phyloP scores from a whole-genome alignment of 2,797 vertebrate genomes.

The Ptychobarbus kaznakovi region DNA sequence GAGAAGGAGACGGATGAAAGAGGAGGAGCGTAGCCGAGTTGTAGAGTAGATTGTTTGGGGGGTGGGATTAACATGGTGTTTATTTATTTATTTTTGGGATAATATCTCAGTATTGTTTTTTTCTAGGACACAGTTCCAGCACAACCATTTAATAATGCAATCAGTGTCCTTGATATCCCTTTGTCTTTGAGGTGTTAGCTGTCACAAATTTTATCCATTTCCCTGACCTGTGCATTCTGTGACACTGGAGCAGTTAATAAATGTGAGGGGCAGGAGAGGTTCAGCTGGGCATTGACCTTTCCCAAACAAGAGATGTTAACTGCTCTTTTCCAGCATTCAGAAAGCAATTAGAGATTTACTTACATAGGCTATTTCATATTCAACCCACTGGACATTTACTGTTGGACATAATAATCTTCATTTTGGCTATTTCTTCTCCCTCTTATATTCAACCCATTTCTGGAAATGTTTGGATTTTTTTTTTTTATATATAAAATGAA shows the following conservation, averaged over 20 bases:
- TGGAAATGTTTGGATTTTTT: too few species aligned
- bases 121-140: constrained; percentile 15
- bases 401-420: not conserved
- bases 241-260: constrained; percentile 53
- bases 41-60: constrained; percentile 43
- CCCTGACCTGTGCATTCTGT: not conserved
- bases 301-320: constrained; percentile 68
- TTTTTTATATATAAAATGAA: too few species aligned
- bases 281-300: constrained; percentile 41
- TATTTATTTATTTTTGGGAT: constrained; percentile 36
- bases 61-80: constrained; percentile 47
- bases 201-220: constrained; percentile 28
- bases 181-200: constrained; percentile 18
- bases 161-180: constrained; percentile 35
- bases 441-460: too few species aligned
- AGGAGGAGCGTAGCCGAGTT: constrained; percentile 47
- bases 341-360: constrained; percentile 55
- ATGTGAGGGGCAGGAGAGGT: constrained; percentile 42
- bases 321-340: constrained; percentile 65
- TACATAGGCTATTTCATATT: constrained; percentile 36
- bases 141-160: constrained; percentile 35
- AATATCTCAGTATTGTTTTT: constrained; percentile 32
- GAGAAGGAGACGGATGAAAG: constrained; percentile 64
- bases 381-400: not conserved
- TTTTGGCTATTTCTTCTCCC: too few species aligned